phyloP scores from a whole-genome alignment of 1,140 invertebrate species.

The Procambarus clarkii region DNA sequence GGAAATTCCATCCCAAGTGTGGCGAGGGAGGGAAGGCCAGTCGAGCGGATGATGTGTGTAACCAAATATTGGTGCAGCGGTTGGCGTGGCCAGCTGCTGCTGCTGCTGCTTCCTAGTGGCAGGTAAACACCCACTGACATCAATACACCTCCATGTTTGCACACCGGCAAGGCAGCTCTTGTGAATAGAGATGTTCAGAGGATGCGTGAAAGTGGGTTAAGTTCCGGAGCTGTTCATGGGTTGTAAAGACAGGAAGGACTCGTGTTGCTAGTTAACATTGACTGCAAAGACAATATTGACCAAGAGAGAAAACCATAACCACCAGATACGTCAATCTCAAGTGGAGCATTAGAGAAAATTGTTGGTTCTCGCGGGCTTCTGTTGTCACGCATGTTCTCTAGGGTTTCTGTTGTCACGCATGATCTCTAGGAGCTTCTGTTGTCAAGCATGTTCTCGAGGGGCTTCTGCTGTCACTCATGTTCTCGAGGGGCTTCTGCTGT shows the following conservation, averaged over 20 bases:
- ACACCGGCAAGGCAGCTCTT: neutral
- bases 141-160: neutral
- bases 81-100: too few relatives aligned
- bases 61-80: too few relatives aligned
- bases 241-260: neutral
- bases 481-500: too few relatives aligned
- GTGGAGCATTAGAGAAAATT: neutral
- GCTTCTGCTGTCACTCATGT: too few relatives aligned
- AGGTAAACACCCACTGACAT: neutral
- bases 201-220: neutral
- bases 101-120: neutral
- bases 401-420: too few relatives aligned
- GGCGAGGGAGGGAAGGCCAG: too few relatives aligned
- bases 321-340: neutral
- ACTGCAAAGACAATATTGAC: neutral
- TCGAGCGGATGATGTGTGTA: too few relatives aligned
- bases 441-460: too few relatives aligned
- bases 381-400: too few relatives aligned
- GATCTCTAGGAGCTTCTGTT: too few relatives aligned
- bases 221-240: neutral
- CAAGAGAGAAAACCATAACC: neutral
- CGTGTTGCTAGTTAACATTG: neutral
- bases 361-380: too few relatives aligned
- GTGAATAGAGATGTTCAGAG: neutral
- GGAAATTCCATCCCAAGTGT: too few relatives aligned